Conservation (phyloP, 2,797 vertebrate species). For the Molossus alvarezi region DNA sequence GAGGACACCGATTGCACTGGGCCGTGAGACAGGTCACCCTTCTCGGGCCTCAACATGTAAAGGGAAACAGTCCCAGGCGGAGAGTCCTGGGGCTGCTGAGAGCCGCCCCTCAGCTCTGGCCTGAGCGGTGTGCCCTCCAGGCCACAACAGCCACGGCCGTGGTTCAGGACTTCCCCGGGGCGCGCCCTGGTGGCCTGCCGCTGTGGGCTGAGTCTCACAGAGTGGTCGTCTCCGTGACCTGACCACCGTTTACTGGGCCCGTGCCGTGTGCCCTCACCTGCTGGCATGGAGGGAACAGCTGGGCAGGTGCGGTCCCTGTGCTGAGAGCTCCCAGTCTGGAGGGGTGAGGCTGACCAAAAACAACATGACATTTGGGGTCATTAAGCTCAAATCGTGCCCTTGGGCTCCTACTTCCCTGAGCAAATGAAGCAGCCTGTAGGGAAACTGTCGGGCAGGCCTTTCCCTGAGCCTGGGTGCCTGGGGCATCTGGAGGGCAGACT, state of each 20-base stretch:
- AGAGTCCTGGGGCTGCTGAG: no score
- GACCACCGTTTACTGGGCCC: not conserved
- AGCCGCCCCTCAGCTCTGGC: not conserved
- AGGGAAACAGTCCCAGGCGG: not conserved
- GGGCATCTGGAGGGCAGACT: not conserved
- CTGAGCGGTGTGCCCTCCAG: not conserved
- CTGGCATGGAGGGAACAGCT: not conserved
- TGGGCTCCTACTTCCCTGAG: not conserved
- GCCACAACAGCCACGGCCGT: no score
- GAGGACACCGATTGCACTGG: no score
- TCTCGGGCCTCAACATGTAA: not conserved
- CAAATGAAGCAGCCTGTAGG: not conserved
- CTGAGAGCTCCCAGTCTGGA: not conserved
- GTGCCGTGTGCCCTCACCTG: no score
- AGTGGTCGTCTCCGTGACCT: not conserved
- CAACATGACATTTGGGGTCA: not conserved
- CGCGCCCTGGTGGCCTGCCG: not conserved
- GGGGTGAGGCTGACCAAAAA: not conserved
- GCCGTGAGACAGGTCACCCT: not conserved
- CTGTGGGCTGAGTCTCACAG: not conserved
- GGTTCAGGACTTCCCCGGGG: not conserved
- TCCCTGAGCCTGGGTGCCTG: not conserved
- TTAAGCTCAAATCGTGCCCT: constrained; percentile 56
- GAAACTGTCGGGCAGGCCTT: not conserved
- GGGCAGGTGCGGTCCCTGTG: no score